These are phyloP conservation scores for Megalurothrips usitatus DNA, from an alignment of 2,888 invertebrate genomes.

Conservation along the genomic window DNA sequence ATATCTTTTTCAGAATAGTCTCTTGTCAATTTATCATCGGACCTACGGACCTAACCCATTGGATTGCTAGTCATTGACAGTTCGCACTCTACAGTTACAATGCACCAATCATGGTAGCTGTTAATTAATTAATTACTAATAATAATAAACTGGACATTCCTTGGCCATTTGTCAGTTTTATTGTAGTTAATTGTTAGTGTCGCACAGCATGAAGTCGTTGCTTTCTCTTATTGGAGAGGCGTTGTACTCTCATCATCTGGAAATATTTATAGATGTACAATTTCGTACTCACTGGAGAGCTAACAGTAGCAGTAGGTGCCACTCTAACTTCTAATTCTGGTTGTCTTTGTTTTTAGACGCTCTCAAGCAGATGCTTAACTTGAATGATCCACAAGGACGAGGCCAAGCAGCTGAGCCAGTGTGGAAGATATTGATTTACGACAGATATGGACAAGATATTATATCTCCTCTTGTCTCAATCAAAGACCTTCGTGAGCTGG, in stretches of 20 bases:
- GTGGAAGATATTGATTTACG: conserved; percentile 96
- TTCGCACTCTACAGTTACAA: background rate
- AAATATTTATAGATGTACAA: no score
- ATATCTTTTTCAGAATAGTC: background rate
- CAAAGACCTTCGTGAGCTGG: conserved; percentile 90
- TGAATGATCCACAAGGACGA: conserved; percentile 76
- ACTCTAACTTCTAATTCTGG: no score
- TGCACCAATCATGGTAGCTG: background rate
- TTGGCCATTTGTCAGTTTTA: background rate
- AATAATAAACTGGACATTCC: background rate
- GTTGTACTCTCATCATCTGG: no score
- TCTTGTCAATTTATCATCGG: background rate
- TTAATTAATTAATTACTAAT: no score
- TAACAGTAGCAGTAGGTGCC: no score
- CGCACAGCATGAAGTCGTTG: no score
- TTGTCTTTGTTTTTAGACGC: conserved; percentile 58
- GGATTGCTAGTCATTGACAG: background rate
- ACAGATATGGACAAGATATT: conserved; percentile 94
- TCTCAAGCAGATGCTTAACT: conserved; percentile 91
- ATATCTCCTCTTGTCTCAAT: conserved; percentile 95
- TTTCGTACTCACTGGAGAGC: no score
- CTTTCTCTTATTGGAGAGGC: no score
- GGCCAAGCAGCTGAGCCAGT: conserved; percentile 77
- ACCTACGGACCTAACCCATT: no score
- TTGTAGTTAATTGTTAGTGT: no score